phyloP scores from a whole-genome alignment of 1,140 invertebrate genomes.

The Phenacoccus solenopsis region DNA sequence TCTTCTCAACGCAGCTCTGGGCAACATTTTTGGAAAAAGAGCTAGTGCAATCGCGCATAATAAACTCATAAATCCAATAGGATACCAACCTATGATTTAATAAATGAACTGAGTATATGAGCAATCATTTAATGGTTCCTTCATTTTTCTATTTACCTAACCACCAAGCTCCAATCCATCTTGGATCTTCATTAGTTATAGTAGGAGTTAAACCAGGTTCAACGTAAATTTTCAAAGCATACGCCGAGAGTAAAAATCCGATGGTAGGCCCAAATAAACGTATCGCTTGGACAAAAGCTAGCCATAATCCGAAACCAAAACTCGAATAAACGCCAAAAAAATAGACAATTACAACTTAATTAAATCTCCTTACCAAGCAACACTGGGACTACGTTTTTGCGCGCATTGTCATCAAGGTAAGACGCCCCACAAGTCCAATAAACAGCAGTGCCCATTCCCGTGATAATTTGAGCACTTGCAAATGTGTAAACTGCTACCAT shows the following conservation, averaged over 20 bases:
- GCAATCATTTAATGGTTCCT: neutral
- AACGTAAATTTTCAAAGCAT: slow-evolving; percentile 54
- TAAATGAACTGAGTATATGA: neutral
- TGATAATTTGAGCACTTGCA: slow-evolving; percentile 23
- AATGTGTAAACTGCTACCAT: slow-evolving; percentile 13
- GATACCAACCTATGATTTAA: slow-evolving; percentile 26
- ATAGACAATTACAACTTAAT: too few relatives aligned
- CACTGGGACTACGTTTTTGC: slow-evolving; percentile 26
- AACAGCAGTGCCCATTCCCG: slow-evolving; percentile 27
- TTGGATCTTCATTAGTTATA: slow-evolving; percentile 51
- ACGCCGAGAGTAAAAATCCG: slow-evolving; percentile 51
- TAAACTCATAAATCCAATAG: slow-evolving; percentile 20
- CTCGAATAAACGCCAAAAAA: too few relatives aligned
- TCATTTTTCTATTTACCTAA: slow-evolving; percentile 37
- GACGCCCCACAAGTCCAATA: slow-evolving; percentile 30
- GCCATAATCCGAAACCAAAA: slow-evolving; percentile 26
- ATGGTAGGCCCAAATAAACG: slow-evolving; percentile 56
- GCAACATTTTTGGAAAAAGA: slow-evolving; percentile 22
- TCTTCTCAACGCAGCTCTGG: slow-evolving; percentile 23
- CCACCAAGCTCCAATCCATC: slow-evolving; percentile 70
- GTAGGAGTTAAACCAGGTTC: slow-evolving; percentile 51
- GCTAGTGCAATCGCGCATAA: slow-evolving; percentile 6
- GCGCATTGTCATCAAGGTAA: slow-evolving; percentile 31
- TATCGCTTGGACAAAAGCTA: slow-evolving; percentile 54
- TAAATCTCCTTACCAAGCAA: slow-evolving; percentile 29